Evolutionary conservation across 2,113 vertebrate species (phyloP), one percentile per base, ranked within the genome.

Genomic region (Scalopus aquaticus): DNA sequence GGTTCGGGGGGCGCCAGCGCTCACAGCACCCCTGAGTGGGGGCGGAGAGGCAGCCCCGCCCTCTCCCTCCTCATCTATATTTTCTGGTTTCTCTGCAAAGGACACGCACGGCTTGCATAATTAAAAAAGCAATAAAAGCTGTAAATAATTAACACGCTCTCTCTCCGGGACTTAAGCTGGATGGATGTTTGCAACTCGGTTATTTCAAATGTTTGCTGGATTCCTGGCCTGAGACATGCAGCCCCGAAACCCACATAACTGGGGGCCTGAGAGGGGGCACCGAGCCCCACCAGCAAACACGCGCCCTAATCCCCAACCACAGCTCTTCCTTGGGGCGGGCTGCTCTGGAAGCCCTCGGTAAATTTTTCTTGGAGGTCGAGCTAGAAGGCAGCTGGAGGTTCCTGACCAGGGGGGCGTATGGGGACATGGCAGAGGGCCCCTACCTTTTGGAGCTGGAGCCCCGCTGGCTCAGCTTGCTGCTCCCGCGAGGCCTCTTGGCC

Each of bases 381-480:
- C 17, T 2, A 56, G 76, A 44, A 9, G 32, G 0, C 12, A 5
- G 22, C 10, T 42, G 13, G 30, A 2, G n/a, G 54, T 3, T 60
- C 1, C 26, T 28, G 6, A n/a, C n/a, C 8, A 5, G 0, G 3
- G 2, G 35, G 46, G 11, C 30, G 12, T 22, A 0, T 0, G 3
- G 4, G 13, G 72, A 69, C 42, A 24, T 7, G 20, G 64, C 13
- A 4, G 17, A 54, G 84, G 70, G 42, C 69, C 28, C 97, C 96
- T 98, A 98, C 98, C 98, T 97, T 95, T 97, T 98, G 0, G 95
- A 73, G 15, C 76, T 92, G 81, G 94, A 42, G 96, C 97, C 98
- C 82, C 96, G 91, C 67, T 94, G 97, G 30, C 93, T 98, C 97
- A 97, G 97, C 95, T 95, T 98, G 95, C 96, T 78, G 72, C 58